phyloP scores from a whole-genome alignment of 2,888 invertebrate species.

The Tinea trinotella region DNA sequence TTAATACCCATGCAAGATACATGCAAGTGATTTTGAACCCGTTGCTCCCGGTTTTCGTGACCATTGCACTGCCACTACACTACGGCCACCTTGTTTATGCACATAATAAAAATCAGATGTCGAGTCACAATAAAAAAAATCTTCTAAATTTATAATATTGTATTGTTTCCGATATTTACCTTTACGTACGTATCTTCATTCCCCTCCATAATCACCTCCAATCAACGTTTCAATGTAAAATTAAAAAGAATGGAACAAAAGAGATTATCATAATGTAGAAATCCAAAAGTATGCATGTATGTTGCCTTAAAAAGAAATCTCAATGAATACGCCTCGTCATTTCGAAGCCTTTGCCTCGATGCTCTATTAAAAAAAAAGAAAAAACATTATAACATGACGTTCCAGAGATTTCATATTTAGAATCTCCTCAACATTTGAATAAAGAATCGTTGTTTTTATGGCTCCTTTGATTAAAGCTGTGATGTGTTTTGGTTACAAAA shows the following conservation, averaged over 20 bases:
- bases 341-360: conserved; percentile 31
- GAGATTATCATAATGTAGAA: conserved; percentile 32
- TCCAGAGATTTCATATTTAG: conserved; percentile 62
- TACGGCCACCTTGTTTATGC: too few relatives aligned
- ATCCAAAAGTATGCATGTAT: conserved; percentile 21
- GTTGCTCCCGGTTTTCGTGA: too few relatives aligned
- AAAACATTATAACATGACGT: conserved; percentile 38
- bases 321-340: conserved; percentile 42
- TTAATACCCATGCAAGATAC: too few relatives aligned
- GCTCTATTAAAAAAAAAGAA: conserved; percentile 35
- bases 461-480: too few relatives aligned
- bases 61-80: too few relatives aligned
- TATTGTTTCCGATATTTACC: too few relatives aligned
- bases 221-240: conserved; percentile 20
- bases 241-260: conserved; percentile 21
- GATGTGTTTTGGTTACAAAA: too few relatives aligned
- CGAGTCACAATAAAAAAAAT: too few relatives aligned
- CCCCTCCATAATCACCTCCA: conserved; percentile 20
- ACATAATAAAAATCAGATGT: too few relatives aligned
- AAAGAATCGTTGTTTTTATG: conserved; percentile 36
- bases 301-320: conserved; percentile 12
- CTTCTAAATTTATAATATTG: too few relatives aligned
- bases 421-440: conserved; percentile 44
- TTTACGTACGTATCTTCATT: conserved; percentile 20
- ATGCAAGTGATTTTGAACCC: too few relatives aligned